Evolutionary conservation across 2,888 invertebrate species (phyloP), one percentile per base, ranked within the genome.

Genomic region (Sialis fuliginosa): DNA sequence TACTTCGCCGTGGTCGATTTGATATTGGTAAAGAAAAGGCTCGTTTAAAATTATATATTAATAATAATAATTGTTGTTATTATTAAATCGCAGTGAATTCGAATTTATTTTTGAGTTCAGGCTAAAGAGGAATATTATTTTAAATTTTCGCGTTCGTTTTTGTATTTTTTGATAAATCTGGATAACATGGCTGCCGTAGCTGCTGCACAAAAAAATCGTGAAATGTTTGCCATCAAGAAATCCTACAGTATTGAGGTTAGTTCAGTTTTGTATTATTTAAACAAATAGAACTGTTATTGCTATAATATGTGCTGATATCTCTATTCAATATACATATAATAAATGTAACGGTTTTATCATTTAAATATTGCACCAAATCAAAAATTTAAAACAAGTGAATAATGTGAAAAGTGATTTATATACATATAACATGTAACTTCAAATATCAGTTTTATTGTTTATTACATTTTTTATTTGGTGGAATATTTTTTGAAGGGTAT

Each of bases 171-270:
- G 5, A 8, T 37, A 37, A 37, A 37, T 7, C 7, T 37, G 37
- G 7, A 37, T 6, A 37, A 37, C n/a, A 77, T 73, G 72, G 88
- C 88, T 69, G 86, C 87, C 69, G 87, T 88, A 62, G 86, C 88
- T 64, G 86, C 88, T 65, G 88, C 88, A 54, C 88, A 89, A 72
- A 89, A 89, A 73, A 91, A 88, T 72, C 82, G 91, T 67, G 90
- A 91, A 70, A 85, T 90, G 83, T 91, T 91, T 77, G 90, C 91
- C 67, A 91, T 91, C 74, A 91, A 91, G 74, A 92, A 92, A 67
- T 90, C 90, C 55, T 92, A 92, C 79, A 91, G 90, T 74, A 89
- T 92, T 67, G 92, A 92, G 87, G 92, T 91, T 72, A 81, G 85
- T 70, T 40, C 40, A 42, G 10, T 35, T 46, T 44, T 49, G 33